These are phyloP conservation scores for Aquatica leii DNA, from an alignment of 2,888 invertebrate species.

Conservation along the genomic window DNA sequence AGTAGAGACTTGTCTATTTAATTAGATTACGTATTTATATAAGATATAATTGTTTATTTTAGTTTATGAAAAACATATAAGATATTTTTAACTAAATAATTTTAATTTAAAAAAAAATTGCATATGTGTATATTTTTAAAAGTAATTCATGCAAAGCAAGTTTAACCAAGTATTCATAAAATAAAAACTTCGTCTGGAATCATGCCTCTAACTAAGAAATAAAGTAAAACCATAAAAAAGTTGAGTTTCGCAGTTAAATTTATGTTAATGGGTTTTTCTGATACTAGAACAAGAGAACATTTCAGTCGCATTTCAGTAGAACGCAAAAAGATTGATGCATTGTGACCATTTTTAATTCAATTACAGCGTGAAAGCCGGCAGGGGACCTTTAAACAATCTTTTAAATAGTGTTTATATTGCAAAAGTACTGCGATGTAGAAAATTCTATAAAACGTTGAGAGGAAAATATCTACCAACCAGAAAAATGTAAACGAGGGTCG, in stretches of 20 bases:
- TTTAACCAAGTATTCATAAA: conserved; percentile 48
- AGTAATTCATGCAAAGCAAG: conserved; percentile 41
- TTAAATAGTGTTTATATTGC: conserved; percentile 27
- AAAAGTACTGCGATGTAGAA: conserved; percentile 25
- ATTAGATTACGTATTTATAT: no score
- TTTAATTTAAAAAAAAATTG: no score
- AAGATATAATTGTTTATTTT: no score
- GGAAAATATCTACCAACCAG: conserved; percentile 37
- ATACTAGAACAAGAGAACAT: conserved; percentile 37
- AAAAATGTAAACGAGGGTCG: conserved; percentile 39
- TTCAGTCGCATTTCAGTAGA: conserved; percentile 36
- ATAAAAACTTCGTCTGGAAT: conserved; percentile 48
- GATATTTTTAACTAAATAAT: no score
- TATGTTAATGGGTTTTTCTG: conserved; percentile 52
- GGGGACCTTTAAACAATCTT: neutral
- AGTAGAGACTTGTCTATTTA: no score
- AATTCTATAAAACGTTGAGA: conserved; percentile 34
- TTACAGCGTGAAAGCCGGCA: conserved; percentile 14
- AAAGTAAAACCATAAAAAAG: conserved; percentile 53
- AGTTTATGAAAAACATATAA: no score
- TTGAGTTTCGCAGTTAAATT: conserved; percentile 50
- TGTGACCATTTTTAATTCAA: conserved; percentile 27
- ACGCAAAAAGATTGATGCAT: conserved; percentile 36
- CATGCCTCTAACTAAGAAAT: conserved; percentile 47
- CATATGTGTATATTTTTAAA: no score